Evolutionary conservation across 1,140 invertebrate genomes (phyloP), one percentile per base, ranked within the genome.

Genomic region (Metaphire vulgaris): DNA sequence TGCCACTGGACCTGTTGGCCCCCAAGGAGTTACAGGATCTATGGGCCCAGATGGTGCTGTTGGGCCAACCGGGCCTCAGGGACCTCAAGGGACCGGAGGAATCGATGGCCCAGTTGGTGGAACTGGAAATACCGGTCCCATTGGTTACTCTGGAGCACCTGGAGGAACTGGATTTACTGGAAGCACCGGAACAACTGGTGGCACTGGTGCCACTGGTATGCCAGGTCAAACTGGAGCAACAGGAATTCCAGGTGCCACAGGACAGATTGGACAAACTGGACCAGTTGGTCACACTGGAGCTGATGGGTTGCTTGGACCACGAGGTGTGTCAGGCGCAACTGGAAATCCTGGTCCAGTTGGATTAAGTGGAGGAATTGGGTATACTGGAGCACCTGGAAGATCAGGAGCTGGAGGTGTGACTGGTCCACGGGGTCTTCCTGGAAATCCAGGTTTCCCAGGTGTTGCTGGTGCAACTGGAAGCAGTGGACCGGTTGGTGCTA

Each of bases 211-310:
- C 21, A 31, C n/a, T 16, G 77, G 77, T 14, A 28, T 16, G 15
- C 14, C 31, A 31, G 77, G 77, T 21, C 1, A n/a, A 75, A 41
- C 33, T 78, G 77, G 74, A 32, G 86, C 91, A 26, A 91, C 91
- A 90, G 91, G 91, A 78, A 41, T 12, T 0, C 64, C 64, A 21
- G 75, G 75, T 30, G 29, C 26, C 2, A 12, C 33, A 31, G 76
- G 76, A 2, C 26, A 6, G 33, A 33, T 28, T 30, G 76, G 76
- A 31, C 30, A 77, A 69, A 26, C 41, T 56, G 41, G 41, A 56
- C 21, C 21, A 12, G 6, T 6, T 56, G 41, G 41, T 56, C 21
- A 12, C 6, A 56, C 41, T 56, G 41, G 41, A 56, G 41, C 41
- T 21, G 6, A 6, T 56, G 41, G 41, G 6, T 21, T 12, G 21